These are phyloP conservation scores for Platycheirus albimanus DNA, from an alignment of 2,888 invertebrate species.

Conservation along the genomic window DNA sequence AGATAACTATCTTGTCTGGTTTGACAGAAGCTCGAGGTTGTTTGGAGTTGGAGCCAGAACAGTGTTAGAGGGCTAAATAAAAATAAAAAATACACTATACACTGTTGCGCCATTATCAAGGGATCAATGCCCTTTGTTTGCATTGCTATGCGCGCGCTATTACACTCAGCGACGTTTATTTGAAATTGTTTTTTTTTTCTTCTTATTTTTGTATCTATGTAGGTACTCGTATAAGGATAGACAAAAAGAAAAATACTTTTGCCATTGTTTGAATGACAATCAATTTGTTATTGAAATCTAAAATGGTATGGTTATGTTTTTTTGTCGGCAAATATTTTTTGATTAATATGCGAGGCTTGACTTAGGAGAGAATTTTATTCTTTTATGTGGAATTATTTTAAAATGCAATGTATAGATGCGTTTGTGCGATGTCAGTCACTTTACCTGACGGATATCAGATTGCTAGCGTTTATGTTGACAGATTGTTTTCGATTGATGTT, in stretches of 20 bases:
- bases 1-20: conserved; percentile 60
- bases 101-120: conserved; percentile 67
- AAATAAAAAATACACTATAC: conserved; percentile 29
- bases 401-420: conserved; percentile 35
- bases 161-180: conserved; percentile 58
- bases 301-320: conserved; percentile 17
- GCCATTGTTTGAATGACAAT: conserved; percentile 35
- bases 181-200: conserved; percentile 2
- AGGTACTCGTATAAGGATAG: neutral
- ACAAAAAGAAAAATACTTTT: neutral
- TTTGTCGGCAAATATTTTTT: conserved; percentile 6
- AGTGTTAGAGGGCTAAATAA: conserved; percentile 7
- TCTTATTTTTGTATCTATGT: conserved; percentile 9
- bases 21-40: conserved; percentile 65
- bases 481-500: conserved; percentile 18
- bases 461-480: conserved; percentile 41
- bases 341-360: conserved; percentile 56
- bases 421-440: conserved; percentile 29
- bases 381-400: conserved; percentile 14
- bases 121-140: conserved; percentile 66
- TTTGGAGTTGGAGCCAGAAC: conserved; percentile 25
- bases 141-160: conserved; percentile 60
- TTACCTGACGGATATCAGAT: conserved; percentile 53
- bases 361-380: conserved; percentile 18
- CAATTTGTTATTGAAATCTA: conserved; percentile 19